Percentiles rank a stretch among this genome's conserved stretches.
Evolutionary conservation across 2,797 vertebrate genomes (phyloP).

Genomic region (Heteromormyrus szaboi): DNA sequence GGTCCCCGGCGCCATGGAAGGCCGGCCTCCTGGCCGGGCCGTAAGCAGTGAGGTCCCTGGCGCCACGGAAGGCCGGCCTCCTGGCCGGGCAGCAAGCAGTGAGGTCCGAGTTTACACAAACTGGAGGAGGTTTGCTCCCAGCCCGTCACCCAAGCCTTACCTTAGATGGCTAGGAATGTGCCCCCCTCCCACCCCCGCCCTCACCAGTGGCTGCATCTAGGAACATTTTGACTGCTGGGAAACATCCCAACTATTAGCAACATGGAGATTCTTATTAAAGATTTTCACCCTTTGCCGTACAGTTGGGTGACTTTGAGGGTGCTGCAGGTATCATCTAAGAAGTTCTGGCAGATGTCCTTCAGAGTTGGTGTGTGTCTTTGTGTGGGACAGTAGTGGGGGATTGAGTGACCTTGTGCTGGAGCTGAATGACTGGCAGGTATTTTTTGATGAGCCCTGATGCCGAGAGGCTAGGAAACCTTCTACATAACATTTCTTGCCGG

Average conservation of each 20-base stretch:
- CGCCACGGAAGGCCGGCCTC: background rate
- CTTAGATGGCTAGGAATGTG: slow-evolving; percentile 1
- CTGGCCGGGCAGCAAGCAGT: too few relatives aligned
- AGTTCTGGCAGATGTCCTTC: background rate
- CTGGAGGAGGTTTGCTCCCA: background rate
- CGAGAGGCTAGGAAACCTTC: background rate
- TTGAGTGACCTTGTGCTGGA: background rate
- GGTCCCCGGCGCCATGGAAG: background rate
- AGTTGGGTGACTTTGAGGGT: background rate
- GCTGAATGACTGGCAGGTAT: background rate
- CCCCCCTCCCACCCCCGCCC: background rate
- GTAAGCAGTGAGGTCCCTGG: background rate
- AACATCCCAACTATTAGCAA: background rate
- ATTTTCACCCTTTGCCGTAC: background rate
- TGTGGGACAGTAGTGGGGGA: background rate
- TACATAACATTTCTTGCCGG: background rate
- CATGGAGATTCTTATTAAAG: background rate
- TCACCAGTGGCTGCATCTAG: background rate
- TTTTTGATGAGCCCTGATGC: background rate
- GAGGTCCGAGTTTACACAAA: background rate
- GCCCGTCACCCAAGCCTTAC: background rate
- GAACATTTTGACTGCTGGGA: background rate
- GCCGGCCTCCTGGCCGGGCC: background rate
- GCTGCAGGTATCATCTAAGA: background rate
- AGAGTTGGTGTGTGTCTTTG: background rate